Percentiles rank a stretch among this genome's conserved stretches.
These are phyloP conservation scores for Carpatolechia fugitivella DNA, from an alignment of 2,888 invertebrate species.

Conservation along the genomic window DNA sequence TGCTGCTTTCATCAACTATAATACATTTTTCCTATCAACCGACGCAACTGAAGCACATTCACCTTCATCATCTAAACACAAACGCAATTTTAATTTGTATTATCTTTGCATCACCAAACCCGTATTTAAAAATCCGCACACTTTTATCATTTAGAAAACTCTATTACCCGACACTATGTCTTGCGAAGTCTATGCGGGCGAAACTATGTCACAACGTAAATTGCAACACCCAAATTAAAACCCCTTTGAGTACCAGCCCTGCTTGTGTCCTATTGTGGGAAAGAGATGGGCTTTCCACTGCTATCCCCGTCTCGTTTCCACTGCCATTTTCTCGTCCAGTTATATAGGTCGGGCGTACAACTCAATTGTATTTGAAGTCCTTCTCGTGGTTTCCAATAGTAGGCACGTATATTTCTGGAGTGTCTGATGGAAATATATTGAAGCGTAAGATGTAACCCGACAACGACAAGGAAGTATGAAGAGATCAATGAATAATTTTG, in stretches of 20 bases:
- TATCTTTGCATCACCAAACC: neutral
- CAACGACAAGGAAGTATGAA: too few species aligned
- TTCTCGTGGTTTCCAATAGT: constrained; percentile 19
- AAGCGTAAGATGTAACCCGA: neutral
- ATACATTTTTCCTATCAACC: too few species aligned
- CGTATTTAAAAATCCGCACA: neutral
- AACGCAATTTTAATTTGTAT: neutral
- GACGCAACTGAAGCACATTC: too few species aligned
- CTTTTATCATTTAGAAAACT: neutral
- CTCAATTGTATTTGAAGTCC: constrained; percentile 35
- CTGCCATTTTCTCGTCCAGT: neutral
- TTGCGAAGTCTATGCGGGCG: neutral
- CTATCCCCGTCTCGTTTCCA: neutral
- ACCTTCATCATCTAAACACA: neutral
- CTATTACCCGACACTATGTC: neutral
- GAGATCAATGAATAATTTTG: too few species aligned
- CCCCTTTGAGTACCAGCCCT: constrained; percentile 1
- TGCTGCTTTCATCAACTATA: too few species aligned
- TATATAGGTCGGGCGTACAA: constrained; percentile 34
- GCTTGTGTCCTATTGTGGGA: constrained; percentile 14
- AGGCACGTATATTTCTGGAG: neutral
- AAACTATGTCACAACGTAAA: neutral
- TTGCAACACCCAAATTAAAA: neutral
- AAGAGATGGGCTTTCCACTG: neutral
- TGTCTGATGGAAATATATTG: too few species aligned